phyloP scores from a whole-genome alignment of 2,113 vertebrate species.

The Oostethus manadensis region DNA sequence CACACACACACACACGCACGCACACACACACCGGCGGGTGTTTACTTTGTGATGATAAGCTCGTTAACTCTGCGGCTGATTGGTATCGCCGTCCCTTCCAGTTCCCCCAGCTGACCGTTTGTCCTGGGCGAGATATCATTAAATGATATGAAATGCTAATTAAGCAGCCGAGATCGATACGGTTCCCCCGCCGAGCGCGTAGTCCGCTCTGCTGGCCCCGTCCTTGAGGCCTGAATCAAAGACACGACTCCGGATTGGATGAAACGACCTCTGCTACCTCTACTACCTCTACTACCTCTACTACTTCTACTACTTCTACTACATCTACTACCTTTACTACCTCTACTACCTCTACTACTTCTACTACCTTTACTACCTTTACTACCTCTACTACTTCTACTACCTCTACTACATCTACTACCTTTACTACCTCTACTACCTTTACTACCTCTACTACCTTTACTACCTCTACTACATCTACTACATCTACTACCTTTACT shows the following conservation, averaged over 20 bases:
- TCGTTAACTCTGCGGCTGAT: slow-evolving; percentile 63
- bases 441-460: no score
- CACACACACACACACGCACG: slow-evolving; percentile 26
- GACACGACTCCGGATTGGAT: not conserved
- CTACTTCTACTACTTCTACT: no score
- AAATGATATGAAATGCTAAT: slow-evolving; percentile 71
- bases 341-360: no score
- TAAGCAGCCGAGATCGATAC: slow-evolving; percentile 62
- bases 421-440: no score
- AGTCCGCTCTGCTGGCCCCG: slow-evolving; percentile 3
- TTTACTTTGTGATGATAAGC: slow-evolving; percentile 68
- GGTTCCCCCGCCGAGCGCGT: slow-evolving; percentile 14
- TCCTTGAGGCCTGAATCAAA: slow-evolving; percentile 10
- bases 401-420: no score
- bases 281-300: no score
- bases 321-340: no score
- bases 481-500: no score
- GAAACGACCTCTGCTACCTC: no score
- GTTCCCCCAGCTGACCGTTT: slow-evolving; percentile 52
- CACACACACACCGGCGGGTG: slow-evolving; percentile 23
- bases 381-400: no score
- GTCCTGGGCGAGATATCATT: slow-evolving; percentile 62
- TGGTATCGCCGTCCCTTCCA: slow-evolving; percentile 51
- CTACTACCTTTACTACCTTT: no score
- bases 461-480: no score